Evolutionary conservation across 1,140 invertebrate genomes (phyloP), one percentile per base, ranked within the genome.

Genomic region (Drosophila lacteicornis): DNA sequence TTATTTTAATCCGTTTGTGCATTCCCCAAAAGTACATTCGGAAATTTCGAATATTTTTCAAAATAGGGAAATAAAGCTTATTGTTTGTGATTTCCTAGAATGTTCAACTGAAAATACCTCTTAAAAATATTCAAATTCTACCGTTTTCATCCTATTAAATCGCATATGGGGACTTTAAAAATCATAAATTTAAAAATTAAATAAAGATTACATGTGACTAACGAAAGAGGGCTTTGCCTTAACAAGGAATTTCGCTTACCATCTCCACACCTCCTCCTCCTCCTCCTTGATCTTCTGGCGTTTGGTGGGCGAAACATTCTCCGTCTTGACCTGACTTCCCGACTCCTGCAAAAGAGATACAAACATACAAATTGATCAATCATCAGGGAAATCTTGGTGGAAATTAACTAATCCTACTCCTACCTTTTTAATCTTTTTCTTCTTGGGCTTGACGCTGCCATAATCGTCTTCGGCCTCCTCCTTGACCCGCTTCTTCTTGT

Each of bases 191-290:
- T n/a, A n/a, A n/a, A n/a, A n/a, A n/a, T n/a, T n/a, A n/a, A 33
- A 33, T 9, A 8, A 9, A 33, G 30, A 33, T 33, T 33, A 2
- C 2, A 8, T 33, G 2, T 33, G 30, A 8, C 30, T 33, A 33
- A 9, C 8, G 2, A 33, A 33, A 33, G 0, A 9, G 33, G 2
- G 33, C 2, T 33, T 8, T 33, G 33, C 8, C 8, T 33, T 33
- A 8, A 13, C 11, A 57, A 22, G n/a, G 13, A 59, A 27, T 7
- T 30, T 17, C 27, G 76, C 60, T 94, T 94, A 98, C 97, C 97
- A 99, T 95, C 97, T 98, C 98, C 98, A 99, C 70, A 98, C 97
- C 93, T 98, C 96, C 86, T 95, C 94, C 82, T 96, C 95, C 84
- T 97, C 96, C 75, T 96, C 95, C 69, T 91, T 88, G 90, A 97